These are phyloP conservation scores for Progne subis DNA, from an alignment of 2,113 vertebrate genomes.

Conservation along the genomic window DNA sequence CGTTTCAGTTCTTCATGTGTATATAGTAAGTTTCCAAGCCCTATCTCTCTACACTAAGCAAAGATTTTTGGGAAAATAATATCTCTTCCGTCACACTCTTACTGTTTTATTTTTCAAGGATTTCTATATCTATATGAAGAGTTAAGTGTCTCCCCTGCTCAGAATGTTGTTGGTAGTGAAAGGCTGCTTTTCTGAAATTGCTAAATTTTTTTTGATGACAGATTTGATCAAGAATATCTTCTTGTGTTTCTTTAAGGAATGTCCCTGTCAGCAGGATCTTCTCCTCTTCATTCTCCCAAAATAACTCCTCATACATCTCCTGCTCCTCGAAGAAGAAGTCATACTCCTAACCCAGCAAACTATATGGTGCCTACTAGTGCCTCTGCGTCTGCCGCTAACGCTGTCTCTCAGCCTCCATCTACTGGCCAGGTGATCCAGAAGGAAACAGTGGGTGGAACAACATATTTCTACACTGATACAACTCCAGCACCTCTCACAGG, in stretches of 20 bases:
- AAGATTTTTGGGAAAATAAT: background rate
- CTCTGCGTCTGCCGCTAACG: constrained; percentile 81
- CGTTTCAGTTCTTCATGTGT: background rate
- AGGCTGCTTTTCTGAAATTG: constrained; percentile 1
- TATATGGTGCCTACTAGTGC: constrained; percentile 96
- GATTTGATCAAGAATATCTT: background rate
- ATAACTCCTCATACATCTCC: constrained; percentile 98
- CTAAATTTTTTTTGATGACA: background rate
- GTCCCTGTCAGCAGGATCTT: constrained; percentile 97
- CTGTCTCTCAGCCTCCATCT: constrained; percentile 80
- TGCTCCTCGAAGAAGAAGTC: constrained; percentile 94
- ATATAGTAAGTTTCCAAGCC: background rate
- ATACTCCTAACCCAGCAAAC: constrained; percentile 95
- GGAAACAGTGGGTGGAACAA: constrained; percentile 98
- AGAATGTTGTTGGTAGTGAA: background rate
- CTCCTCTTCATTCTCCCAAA: constrained; percentile 98
- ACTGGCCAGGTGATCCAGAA: constrained; percentile 94
- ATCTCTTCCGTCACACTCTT: background rate
- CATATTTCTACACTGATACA: constrained; percentile 98
- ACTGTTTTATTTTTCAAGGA: background rate
- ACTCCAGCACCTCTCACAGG: constrained; percentile 91
- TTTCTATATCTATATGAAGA: background rate
- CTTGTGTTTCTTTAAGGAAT: constrained; percentile 84
- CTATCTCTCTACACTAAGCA: background rate
- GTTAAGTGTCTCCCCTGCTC: background rate